These are phyloP conservation scores for Meleagris gallopavo DNA, from an alignment of 2,113 vertebrate species.

Conservation along the genomic window DNA sequence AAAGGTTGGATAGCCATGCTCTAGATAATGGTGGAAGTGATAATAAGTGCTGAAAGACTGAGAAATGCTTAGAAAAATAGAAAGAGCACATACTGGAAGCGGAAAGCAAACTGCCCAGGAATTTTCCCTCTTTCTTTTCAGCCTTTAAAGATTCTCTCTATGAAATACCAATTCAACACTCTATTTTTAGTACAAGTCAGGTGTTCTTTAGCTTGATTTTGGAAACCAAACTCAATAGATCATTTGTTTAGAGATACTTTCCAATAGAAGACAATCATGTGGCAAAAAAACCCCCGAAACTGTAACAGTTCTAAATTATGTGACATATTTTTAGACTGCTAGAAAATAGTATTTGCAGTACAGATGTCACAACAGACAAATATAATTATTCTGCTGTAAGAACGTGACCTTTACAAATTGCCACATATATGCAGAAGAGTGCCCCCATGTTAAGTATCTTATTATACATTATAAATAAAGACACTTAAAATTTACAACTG, in stretches of 20 bases:
- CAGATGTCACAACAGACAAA: background rate
- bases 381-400: background rate
- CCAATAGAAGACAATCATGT: background rate
- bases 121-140: background rate
- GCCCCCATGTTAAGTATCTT: background rate
- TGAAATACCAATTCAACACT: background rate
- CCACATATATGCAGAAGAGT: background rate
- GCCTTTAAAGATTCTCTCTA: background rate
- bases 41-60: background rate
- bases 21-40: background rate
- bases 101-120: background rate
- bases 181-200: background rate
- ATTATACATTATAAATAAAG: background rate
- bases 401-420: background rate
- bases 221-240: background rate
- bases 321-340: background rate
- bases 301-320: background rate
- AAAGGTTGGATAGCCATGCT: background rate
- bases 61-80: background rate
- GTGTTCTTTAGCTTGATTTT: background rate
- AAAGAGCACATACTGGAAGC: background rate
- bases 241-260: background rate
- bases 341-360: background rate
- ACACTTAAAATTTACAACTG: background rate
- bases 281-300: background rate